Evolutionary conservation across 2,113 vertebrate genomes (phyloP), one percentile per base, ranked within the genome.

Genomic region (Gallinago paraguaiae): DNA sequence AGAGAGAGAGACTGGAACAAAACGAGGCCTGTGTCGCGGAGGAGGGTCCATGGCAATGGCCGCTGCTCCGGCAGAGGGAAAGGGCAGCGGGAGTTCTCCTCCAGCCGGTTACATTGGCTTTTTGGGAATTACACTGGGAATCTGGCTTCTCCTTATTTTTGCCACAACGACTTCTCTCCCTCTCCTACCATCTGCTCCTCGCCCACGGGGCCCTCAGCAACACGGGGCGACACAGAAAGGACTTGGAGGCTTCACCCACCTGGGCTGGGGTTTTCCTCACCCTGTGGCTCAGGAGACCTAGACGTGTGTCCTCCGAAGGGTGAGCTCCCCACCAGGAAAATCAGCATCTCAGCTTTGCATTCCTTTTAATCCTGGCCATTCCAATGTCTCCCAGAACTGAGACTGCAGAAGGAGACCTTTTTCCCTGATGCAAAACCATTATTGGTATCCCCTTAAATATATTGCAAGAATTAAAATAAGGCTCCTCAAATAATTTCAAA

Each of bases 291-390:
- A 68, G 48, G 63, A 79, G 74, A 60, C 51, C 39, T 2, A 60
- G 39, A 27, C 74, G 70, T 53, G 13, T 8, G 8, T 70, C 74
- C 96, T 81, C 51, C 78, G 86, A 57, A 83, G 60, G 80, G 50
- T 54, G 70, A 84, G 45, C 89, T 82, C 67, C 93, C 92, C 84
- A 77, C 67, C 24, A 12, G 8, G 54, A 90, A 95, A 92, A 97
- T 60, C 46, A 89, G 88, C 31, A 54, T 86, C 33, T 76, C 37
- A 11, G 31, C 33, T 33, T 39, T 74, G 61, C 84, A 85, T 82
- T 88, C 43, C 23, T 39, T 90, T 87, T 63, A 81, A 48, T 65
- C 56, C 77, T 74, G 82, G 53, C 1, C 5, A 69, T 64, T 75
- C 77, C 13, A 10, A 56, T 91, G 82, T 67, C 51, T 59, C 67